Conservation (phyloP, 2,113 vertebrate species). For the Spilogale gracilis region DNA sequence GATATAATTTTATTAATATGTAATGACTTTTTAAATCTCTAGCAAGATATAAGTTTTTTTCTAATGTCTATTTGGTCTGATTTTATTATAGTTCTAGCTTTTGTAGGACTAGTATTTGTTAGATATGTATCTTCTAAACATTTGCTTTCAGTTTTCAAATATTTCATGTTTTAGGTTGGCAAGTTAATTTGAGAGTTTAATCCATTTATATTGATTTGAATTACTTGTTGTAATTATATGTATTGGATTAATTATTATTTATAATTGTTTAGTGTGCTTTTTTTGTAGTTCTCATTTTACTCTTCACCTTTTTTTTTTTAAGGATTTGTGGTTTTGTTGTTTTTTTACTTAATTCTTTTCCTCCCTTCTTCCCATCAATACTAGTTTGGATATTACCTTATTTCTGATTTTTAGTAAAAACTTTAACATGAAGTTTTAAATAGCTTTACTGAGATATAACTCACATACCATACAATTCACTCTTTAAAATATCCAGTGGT, state of each 20-base stretch:
- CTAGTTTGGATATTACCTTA: conserved; percentile 23
- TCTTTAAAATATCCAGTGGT: background rate
- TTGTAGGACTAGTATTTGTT: background rate
- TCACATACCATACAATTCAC: background rate
- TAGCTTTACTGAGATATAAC: background rate
- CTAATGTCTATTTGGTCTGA: background rate
- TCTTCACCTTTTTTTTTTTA: background rate
- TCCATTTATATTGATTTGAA: background rate
- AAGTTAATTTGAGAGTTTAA: background rate
- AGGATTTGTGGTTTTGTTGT: background rate
- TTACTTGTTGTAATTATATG: background rate
- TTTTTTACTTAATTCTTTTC: background rate
- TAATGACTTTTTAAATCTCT: background rate
- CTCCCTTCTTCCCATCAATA: background rate
- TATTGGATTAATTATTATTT: conserved; percentile 18
- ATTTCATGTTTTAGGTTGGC: background rate
- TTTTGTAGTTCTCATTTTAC: background rate
- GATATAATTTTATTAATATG: background rate
- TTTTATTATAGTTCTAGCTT: background rate
- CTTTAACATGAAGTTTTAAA: background rate
- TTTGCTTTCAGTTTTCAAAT: background rate
- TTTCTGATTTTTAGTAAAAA: background rate
- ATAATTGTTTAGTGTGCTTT: background rate
- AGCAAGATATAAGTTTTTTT: background rate
- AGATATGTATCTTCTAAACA: background rate